Conservation (phyloP, 1,140 invertebrate genomes). For the Theocolax elegans region DNA sequence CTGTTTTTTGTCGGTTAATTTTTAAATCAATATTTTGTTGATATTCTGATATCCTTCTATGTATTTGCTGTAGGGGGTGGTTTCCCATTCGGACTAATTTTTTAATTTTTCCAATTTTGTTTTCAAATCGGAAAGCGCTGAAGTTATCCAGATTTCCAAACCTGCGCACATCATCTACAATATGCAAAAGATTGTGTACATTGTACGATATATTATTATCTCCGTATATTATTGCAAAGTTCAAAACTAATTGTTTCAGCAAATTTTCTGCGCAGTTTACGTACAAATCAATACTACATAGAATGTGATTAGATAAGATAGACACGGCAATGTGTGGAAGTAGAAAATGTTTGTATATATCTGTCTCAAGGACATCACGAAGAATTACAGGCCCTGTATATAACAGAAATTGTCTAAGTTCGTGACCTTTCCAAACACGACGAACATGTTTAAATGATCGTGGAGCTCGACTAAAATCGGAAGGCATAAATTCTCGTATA, state of each 20-base stretch:
- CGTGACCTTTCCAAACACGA: background rate
- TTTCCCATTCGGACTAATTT: too few relatives aligned
- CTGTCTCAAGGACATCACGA: background rate
- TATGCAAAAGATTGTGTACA: background rate
- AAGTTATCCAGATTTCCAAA: background rate
- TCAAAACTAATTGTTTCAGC: too few relatives aligned
- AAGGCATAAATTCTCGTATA: background rate
- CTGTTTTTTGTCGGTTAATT: too few relatives aligned
- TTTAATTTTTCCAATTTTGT: too few relatives aligned
- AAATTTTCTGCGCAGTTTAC: too few relatives aligned
- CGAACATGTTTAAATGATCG: background rate
- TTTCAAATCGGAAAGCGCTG: too few relatives aligned
- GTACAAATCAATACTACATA: background rate
- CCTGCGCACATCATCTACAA: background rate
- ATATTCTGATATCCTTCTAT: too few relatives aligned
- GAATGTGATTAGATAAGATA: background rate
- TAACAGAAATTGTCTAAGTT: background rate
- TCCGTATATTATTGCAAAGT: background rate
- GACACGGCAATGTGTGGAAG: background rate
- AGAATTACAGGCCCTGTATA: background rate
- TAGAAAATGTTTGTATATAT: background rate
- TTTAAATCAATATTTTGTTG: too few relatives aligned
- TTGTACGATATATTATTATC: background rate
- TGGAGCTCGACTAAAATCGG: background rate
- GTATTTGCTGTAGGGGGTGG: too few relatives aligned